These are phyloP conservation scores for Thamnophis elegans DNA, from an alignment of 2,797 vertebrate species.

Conservation along the genomic window DNA sequence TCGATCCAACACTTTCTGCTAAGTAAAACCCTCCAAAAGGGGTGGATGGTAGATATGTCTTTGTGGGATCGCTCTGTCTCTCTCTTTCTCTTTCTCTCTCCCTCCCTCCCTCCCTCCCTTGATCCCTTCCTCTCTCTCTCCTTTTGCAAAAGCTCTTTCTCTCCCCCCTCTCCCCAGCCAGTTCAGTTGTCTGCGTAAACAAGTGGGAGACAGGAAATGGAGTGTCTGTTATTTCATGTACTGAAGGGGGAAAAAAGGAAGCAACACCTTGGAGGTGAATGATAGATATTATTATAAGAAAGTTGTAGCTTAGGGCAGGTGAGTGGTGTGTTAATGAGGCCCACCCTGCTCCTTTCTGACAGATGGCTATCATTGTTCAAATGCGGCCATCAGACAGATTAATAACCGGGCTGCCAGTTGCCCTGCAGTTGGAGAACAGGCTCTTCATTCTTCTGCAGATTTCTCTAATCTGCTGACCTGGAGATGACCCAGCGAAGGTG, in stretches of 20 bases:
- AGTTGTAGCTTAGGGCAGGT: constrained; percentile 83
- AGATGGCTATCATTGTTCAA: constrained; percentile 81
- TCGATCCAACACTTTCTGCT: not conserved
- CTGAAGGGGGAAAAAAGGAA: constrained; percentile 61
- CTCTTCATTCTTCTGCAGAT: constrained; percentile 70
- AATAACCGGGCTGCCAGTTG: constrained; percentile 74
- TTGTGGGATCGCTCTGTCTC: not conserved
- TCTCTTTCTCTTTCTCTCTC: not conserved
- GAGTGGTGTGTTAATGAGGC: constrained; percentile 81
- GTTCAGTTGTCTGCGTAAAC: constrained; percentile 55
- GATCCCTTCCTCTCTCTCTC: no score
- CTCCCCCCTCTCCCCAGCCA: not conserved
- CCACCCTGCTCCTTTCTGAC: constrained; percentile 79
- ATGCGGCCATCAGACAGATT: constrained; percentile 75
- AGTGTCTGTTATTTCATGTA: constrained; percentile 71
- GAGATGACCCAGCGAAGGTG: constrained; percentile 77
- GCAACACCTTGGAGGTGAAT: constrained; percentile 76
- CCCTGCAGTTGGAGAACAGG: constrained; percentile 69
- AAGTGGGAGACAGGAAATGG: constrained; percentile 54
- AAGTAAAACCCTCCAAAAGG: not conserved
- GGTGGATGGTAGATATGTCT: not conserved
- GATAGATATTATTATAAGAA: constrained; percentile 79
- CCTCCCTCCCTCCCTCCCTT: no score
- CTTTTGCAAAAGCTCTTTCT: not conserved
- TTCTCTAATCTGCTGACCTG: constrained; percentile 80